These are phyloP conservation scores for human (Homo sapiens) DNA, from an alignment of 2,113 vertebrate genomes.

Conservation along the genomic window GRCh38 chr5:69556501-69557000, in stretches of 20 bases:
- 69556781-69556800: background rate
- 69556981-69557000: background rate
- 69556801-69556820: background rate
- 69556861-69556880: background rate
- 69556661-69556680: conserved; percentile 34
- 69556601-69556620: background rate
- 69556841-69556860: background rate
- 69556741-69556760: background rate
- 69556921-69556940: background rate
- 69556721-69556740: background rate
- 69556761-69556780: background rate
- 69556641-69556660: background rate
- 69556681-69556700: background rate
- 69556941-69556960: background rate
- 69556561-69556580: background rate
- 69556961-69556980: background rate
- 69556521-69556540: background rate
- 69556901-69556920: background rate
- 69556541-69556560: background rate
- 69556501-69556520: background rate
- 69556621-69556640: background rate
- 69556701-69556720: background rate
- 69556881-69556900: background rate
- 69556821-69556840: background rate
- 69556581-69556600: background rate